A percentile compares a stretch with the other conserved stretches of the same genome.
These are phyloP conservation scores for Apotomis capreana DNA, from an alignment of 2,888 invertebrate species.

Conservation along the genomic window DNA sequence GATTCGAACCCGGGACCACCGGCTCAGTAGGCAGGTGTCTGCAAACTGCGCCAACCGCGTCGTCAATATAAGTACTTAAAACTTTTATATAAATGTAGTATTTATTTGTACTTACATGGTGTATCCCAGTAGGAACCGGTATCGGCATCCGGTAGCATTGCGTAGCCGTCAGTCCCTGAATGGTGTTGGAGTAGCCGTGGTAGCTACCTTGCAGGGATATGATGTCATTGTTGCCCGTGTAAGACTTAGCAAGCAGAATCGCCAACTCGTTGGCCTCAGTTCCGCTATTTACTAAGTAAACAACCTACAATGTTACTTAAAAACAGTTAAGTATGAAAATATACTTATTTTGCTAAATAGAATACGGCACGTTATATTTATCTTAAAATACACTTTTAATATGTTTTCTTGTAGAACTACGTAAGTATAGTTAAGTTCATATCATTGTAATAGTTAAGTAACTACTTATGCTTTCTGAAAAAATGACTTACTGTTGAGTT, in stretches of 20 bases:
- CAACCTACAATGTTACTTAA: conserved; percentile 83
- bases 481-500: too few species aligned
- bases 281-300: conserved; percentile 97
- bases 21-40: too few species aligned
- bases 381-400: too few species aligned
- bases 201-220: conserved; percentile 94
- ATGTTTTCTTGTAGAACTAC: too few species aligned
- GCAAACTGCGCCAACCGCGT: too few species aligned
- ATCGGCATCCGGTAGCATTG: conserved; percentile 91
- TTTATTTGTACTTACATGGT: conserved; percentile 85
- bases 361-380: too few species aligned
- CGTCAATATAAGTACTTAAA: background rate
- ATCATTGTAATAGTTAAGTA: too few species aligned
- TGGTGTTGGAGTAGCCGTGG: conserved; percentile 94
- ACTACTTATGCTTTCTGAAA: too few species aligned
- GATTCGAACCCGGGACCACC: too few species aligned
- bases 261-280: conserved; percentile 99
- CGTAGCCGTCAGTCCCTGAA: conserved; percentile 92
- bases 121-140: conserved; percentile 88
- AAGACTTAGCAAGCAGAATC: conserved; percentile 91
- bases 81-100: conserved; percentile 2
- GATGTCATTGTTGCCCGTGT: conserved; percentile 93
- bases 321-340: background rate
- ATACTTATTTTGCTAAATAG: too few species aligned
- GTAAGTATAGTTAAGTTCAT: too few species aligned